A percentile compares a stretch with the other conserved stretches of the same genome.
Evolutionary conservation across 2,113 vertebrate species (phyloP).

Genomic region (Laticauda laticaudata): DNA sequence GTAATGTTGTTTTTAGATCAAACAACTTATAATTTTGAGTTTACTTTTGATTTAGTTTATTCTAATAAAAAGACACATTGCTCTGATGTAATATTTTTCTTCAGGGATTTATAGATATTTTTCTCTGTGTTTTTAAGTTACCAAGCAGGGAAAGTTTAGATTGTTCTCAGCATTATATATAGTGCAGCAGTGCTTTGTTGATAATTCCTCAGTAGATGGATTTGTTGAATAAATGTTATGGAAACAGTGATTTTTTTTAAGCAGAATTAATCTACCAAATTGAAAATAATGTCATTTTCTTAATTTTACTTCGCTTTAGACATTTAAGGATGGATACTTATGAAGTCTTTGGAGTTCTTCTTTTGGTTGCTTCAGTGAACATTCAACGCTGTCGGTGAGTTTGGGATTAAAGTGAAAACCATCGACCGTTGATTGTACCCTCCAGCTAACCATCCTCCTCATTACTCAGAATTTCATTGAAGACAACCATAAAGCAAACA

Average conservation of each 20-base stretch:
- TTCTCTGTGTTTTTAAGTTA: not conserved
- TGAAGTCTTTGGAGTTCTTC: constrained; percentile 55
- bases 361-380: constrained; percentile 85
- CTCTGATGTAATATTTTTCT: constrained; percentile 18
- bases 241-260: constrained; percentile 38
- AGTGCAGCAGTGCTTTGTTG: constrained; percentile 28
- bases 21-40: not conserved
- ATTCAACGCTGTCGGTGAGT: constrained; percentile 99
- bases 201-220: constrained; percentile 17
- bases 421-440: constrained; percentile 99
- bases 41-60: not conserved
- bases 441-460: constrained; percentile 78
- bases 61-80: constrained; percentile 3
- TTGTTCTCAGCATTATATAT: constrained; percentile 32
- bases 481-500: constrained; percentile 54
- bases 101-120: not conserved
- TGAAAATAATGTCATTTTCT: constrained; percentile 25
- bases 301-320: constrained; percentile 41
- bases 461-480: constrained; percentile 59
- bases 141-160: not conserved
- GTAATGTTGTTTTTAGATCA: not conserved
- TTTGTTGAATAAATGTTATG: constrained; percentile 30
- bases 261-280: constrained; percentile 21
- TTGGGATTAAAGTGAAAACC: constrained; percentile 95
- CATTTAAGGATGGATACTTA: constrained; percentile 47